Evolutionary conservation across 2,113 vertebrate species (phyloP), one percentile per base, ranked within the genome.

Genomic region (Rhizomys pruinosus): DNA sequence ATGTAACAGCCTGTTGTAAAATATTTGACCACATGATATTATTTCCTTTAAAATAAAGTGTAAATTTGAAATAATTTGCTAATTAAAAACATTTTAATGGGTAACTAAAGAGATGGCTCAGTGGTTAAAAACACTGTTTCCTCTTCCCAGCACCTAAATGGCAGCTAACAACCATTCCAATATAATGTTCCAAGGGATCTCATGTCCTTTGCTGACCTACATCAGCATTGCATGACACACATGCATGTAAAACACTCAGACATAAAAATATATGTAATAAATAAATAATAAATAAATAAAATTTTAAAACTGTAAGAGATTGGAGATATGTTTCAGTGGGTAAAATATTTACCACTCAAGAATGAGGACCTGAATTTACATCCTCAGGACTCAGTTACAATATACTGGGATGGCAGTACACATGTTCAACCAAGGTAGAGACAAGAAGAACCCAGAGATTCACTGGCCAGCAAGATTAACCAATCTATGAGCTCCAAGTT

Each of bases 11-110:
- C 2, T 29, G 27, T 82, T 66, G 42, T 39, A 8, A 44, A 72
- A 42, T 2, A 73, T 2, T 13, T 72, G 8, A 2, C 22, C 44
- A 20, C 0, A 34, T 16, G 1, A 5, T 34, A 27, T 59, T 55
- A 1, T 82, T 96, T 29, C 63, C 6, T n/a, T 84, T 44, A 42
- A 88, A 84, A 52, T 42, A 15, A 47, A 79, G 80, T 34, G 23
- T 27, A 61, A 32, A 22, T 12, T 57, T 37, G 44, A 74, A 86
- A 89, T 61, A 61, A 61, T 4, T 61, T 16, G 22, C 59, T 19
- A 61, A 12, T 61, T 61, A 19, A 61, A 61, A 61, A 22, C 3
- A 61, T 61, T 61, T 61, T 61, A 61, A 61, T 7, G 59, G 4
- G 17, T 61, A 16, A 61, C 47, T 52, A 11, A 52, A 52, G 47